These are phyloP conservation scores for chimpanzee (Pan troglodytes) DNA, from an alignment of 2,113 vertebrate genomes.

Conservation along the genomic window DNA sequence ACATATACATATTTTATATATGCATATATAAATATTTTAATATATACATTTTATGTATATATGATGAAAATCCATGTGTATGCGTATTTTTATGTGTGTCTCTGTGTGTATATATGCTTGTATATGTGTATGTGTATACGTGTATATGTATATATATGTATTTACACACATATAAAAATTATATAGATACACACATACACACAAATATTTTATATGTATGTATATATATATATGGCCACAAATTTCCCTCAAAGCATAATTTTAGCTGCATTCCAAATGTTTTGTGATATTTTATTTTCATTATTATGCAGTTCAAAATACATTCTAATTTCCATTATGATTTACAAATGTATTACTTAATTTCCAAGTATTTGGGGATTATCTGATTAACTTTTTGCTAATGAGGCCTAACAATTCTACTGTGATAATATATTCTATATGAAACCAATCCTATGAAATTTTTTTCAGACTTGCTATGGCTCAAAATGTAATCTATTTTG, in stretches of 20 bases:
- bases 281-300: not conserved
- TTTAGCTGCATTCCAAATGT: not conserved
- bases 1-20: not conserved
- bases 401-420: not conserved
- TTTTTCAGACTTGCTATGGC: not conserved
- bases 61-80: too few species aligned
- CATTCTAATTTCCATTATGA: not conserved
- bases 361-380: not conserved
- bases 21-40: not conserved
- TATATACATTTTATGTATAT: not conserved
- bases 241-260: not conserved
- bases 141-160: too few species aligned
- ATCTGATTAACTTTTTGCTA: not conserved
- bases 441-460: not conserved
- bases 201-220: not conserved
- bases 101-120: too few species aligned
- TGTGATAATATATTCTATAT: not conserved
- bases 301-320: not conserved
- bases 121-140: too few species aligned
- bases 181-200: too few species aligned
- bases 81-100: too few species aligned
- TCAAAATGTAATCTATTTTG: not conserved
- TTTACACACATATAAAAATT: too few species aligned
- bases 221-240: not conserved
- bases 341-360: not conserved